phyloP scores from a whole-genome alignment of 2,797 vertebrate species.

The Sparus aurata region DNA sequence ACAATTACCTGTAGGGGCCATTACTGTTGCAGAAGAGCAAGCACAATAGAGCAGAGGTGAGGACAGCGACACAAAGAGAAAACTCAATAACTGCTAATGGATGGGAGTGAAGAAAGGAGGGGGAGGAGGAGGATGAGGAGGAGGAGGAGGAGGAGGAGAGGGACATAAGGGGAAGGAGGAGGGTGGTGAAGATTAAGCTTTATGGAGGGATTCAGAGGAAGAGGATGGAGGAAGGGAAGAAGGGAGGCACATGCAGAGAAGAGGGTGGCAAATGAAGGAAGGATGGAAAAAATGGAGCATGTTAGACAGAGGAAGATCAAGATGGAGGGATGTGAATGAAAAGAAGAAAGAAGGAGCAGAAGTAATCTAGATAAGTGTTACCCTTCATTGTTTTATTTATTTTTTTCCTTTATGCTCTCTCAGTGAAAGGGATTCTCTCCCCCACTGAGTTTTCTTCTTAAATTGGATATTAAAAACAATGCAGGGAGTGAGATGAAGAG shows the following conservation, averaged over 20 bases:
- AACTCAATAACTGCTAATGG: conserved; percentile 74
- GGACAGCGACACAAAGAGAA: conserved; percentile 59
- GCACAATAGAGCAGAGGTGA: conserved; percentile 50
- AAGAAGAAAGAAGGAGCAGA: conserved; percentile 8
- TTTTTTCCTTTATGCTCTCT: conserved; percentile 30
- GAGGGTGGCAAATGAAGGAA: conserved; percentile 16
- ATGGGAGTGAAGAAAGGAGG: conserved; percentile 42
- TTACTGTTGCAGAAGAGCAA: conserved; percentile 53
- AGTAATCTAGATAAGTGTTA: conserved; percentile 28
- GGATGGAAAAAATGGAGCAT: conserved; percentile 8
- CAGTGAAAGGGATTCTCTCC: conserved; percentile 10
- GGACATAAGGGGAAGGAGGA: conserved; percentile 22
- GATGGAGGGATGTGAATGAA: conserved; percentile 24
- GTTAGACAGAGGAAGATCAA: conserved; percentile 23
- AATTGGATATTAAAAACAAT: conserved; percentile 57
- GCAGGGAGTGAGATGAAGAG: conserved; percentile 23
- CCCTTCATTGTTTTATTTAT: conserved; percentile 32
- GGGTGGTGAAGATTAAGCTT: conserved; percentile 18
- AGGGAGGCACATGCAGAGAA: not conserved
- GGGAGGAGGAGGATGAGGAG: conserved; percentile 12
- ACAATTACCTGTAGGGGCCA: conserved; percentile 22
- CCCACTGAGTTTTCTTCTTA: conserved; percentile 21
- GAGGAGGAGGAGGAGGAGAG: conserved; percentile 22
- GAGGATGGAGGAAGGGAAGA: conserved; percentile 7
- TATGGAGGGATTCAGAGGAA: conserved; percentile 12